Base-by-base conservation (phyloP, 1,140 invertebrate genomes). In the Cyphomyrmex costatus region DNA sequence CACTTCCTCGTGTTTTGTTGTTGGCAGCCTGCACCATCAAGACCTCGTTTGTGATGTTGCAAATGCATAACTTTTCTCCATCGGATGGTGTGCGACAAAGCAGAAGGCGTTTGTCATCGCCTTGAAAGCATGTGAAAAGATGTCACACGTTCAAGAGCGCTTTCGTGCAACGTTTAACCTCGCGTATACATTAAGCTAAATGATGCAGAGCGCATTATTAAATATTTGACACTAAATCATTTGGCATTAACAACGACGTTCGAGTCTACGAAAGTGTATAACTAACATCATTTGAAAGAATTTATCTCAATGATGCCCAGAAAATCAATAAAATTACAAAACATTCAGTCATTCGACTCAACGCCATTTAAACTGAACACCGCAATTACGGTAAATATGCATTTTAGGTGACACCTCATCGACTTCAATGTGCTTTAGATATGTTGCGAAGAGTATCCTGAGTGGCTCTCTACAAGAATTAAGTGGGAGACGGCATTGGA, bases 141-240 rank as follows among this genome's bases (percentile, higher is more conserved):
- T 56, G 78, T 80, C 78, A 80, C 78, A 80, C 78, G 78, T 80
- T 70, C 51, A 70, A 70, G 63, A 80, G 51, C 21, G 63, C 51
- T 36, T 58, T 58, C 21, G 65, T 42, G 46, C 77, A 56, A 68
- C 65, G 12, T 36, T 66, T 63, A 33, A 53, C 46, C 36, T 36
- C 49, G 30, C 49, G 21, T 42, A 42, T 70, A 42, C 33, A n/a
- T 70, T 66, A 80, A 56, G 33, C 21, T 80, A 58, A 80, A 80
- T 58, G 51, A 80, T 80, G 63, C 78, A 16, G 65, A 56, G n/a
- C 30, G 33, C 49, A 30, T 65, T 56, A 49, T 33, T 56, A 24
- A 42, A 70, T 70, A 36, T 33, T 42, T 24, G 49, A 46, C 78
- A 46, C 21, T 80, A 65, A 80, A 56, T 80, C n/a, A 68, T 65